Base-by-base conservation (phyloP, 2,888 invertebrate species). In the Branchellion lobata region DNA sequence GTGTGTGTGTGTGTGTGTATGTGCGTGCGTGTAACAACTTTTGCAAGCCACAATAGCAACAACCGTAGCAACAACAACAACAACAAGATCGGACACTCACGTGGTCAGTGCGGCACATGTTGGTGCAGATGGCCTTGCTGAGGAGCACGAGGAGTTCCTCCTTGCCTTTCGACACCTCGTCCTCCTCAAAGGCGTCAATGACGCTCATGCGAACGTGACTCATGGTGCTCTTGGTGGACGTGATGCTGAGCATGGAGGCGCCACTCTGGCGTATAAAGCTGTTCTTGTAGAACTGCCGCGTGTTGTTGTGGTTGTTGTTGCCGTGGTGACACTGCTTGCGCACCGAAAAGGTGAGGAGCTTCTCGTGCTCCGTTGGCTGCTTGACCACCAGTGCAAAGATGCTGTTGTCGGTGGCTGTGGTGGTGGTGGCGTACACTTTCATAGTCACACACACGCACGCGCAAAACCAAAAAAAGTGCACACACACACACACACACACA, bases 81-180 rank as follows among this genome's bases (percentile, higher is more conserved):
- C 8, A 61, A 53, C 34, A 8, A 77, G 3, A 24, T 24, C 34
- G 18, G 40, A 0, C 73, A 73, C 92, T 91, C 88, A 95, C 95
- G 86, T 94, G 92, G 90, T 96, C 95, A 84, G 95, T 92, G 87
- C 94, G 92, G 88, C 95, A 96, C 84, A 94, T 92, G 83, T 93
- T 93, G 86, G 94, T 94, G 69, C 95, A 95, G 91, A 95, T 93
- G 88, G 94, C 93, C 86, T 94, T 91, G 86, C 95, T 94, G 82
- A 96, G 90, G 82, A 91, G 92, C 83, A 92, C 91, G 84, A 96
- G 90, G 88, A 95, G 94, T 83, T 91, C 90, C 71, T 90, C 89
- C 89, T 96, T 96, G 87, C 93, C 92, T 2, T 82, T 79, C 78
- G n/a, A 24, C 21, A 92, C 91, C 80, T 93, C 92, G 84, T 93